Conservation (phyloP, 2,113 vertebrate genomes). For the Balaenoptera acutorostrata region DNA sequence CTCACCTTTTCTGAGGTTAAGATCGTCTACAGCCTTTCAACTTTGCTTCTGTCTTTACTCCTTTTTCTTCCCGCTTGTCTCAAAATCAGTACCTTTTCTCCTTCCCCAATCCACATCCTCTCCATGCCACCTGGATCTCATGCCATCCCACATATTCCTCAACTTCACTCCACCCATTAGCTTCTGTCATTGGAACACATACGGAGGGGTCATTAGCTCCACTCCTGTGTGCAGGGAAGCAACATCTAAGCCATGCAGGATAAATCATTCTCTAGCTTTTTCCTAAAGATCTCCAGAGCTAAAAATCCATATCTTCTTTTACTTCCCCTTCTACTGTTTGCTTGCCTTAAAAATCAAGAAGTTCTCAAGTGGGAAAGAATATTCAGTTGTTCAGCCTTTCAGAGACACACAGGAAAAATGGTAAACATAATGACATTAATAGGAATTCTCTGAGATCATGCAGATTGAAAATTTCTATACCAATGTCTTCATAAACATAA, state of each 20-base stretch:
- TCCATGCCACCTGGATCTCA: not conserved
- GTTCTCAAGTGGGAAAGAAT: not conserved
- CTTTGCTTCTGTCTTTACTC: not conserved
- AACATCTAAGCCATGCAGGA: not conserved
- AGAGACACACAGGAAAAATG: not conserved
- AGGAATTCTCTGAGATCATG: slow-evolving; percentile 7
- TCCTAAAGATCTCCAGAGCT: not conserved
- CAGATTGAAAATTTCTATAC: not conserved
- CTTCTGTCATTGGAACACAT: not conserved
- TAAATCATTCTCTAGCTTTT: not conserved
- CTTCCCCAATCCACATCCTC: not conserved
- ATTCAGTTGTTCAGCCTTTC: not conserved
- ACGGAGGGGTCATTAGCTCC: not conserved
- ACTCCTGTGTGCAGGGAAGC: not conserved
- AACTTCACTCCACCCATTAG: not conserved
- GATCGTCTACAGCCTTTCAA: not conserved
- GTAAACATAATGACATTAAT: not conserved
- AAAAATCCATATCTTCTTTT: not conserved
- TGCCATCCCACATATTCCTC: not conserved
- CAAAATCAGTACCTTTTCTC: not conserved
- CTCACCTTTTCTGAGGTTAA: not conserved
- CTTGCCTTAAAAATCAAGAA: not conserved
- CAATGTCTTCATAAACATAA: not conserved
- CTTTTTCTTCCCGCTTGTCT: not conserved
- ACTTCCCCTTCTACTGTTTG: not conserved